Base-by-base conservation (phyloP, 2,888 invertebrate genomes). In the Apodemia duryi region DNA sequence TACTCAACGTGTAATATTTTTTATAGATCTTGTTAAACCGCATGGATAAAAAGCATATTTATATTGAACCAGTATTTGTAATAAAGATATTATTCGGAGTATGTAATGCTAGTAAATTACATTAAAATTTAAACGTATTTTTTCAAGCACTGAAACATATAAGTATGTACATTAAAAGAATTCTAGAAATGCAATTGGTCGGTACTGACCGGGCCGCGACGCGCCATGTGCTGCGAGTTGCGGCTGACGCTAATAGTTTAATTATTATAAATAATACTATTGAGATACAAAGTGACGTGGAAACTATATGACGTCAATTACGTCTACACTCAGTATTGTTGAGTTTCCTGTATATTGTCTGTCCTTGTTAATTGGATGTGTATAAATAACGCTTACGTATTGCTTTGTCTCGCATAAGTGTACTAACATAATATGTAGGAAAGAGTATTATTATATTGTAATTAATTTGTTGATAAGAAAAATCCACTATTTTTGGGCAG, bases 281-380 rank as follows among this genome's bases (percentile, higher is more conserved):
- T 57, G 11, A 57, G 57, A 32, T 13, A 57, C 29, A 57, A 13
- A 57, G 35, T 13, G 57, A 57, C 32, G 32, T 57, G 29, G 2
- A 21, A 57, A 57, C 11, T 4, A 29, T 28, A 32, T 57, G 57
- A 9, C 57, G 57, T 57, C 32, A 57, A 57, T 35, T 35, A 35
- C 57, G 57, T 57, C 57, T 57, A 32, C 57, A 6, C 32, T 57
- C 57, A 35, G 32, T 57, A 57, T 35, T 57, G 57, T 57, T 57
- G 57, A 57, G 35, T 57, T 57, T 57, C 57, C 57, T 57, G 32
- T 57, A 49, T 49, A 49, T 49, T 49, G 57, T 57, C 57, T 57
- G 35, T 57, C 57, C 13, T 57, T 6, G 57, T 32, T 35, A 54
- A 2, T 2, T 9, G 43, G 52, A 54, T 1, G 9, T 54, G 52